These are phyloP conservation scores for Hydrotaea cyrtoneurina DNA, from an alignment of 2,888 invertebrate genomes.

Conservation along the genomic window DNA sequence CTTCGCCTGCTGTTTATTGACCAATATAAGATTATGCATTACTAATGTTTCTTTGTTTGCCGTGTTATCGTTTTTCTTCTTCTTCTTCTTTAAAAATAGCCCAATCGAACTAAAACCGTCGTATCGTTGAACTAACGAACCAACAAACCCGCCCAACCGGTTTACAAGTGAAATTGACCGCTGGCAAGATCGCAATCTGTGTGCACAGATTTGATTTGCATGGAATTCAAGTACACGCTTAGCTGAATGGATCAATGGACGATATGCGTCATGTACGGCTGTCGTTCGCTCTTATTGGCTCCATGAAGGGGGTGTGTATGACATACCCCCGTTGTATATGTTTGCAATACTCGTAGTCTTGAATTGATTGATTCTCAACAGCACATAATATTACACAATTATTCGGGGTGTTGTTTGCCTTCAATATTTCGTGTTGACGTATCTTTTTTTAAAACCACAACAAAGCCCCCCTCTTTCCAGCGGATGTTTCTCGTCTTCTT, in stretches of 20 bases:
- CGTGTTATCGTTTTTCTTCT: not conserved
- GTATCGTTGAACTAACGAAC: no score
- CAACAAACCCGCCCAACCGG: not conserved
- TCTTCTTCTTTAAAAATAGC: not conserved
- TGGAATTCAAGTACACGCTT: no score
- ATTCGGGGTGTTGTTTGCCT: no score
- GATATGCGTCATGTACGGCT: not conserved
- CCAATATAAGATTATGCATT: not conserved
- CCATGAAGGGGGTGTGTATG: conserved; percentile 9
- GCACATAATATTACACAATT: no score
- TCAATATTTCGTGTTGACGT: no score
- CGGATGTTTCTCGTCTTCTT: no score
- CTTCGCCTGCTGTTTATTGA: not conserved
- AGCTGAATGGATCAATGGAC: no score
- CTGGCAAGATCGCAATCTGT: not conserved
- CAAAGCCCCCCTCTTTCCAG: not conserved
- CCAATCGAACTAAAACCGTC: not conserved
- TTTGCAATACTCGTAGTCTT: no score
- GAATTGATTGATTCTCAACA: no score
- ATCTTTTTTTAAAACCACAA: not conserved
- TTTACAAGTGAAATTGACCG: not conserved
- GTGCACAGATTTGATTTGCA: no score
- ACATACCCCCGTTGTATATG: not conserved
- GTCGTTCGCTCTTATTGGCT: conserved; percentile 10
- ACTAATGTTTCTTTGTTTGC: not conserved